Evolutionary conservation across 2,797 vertebrate species (phyloP).

Genomic region (Acestrorhynchus altus): DNA sequence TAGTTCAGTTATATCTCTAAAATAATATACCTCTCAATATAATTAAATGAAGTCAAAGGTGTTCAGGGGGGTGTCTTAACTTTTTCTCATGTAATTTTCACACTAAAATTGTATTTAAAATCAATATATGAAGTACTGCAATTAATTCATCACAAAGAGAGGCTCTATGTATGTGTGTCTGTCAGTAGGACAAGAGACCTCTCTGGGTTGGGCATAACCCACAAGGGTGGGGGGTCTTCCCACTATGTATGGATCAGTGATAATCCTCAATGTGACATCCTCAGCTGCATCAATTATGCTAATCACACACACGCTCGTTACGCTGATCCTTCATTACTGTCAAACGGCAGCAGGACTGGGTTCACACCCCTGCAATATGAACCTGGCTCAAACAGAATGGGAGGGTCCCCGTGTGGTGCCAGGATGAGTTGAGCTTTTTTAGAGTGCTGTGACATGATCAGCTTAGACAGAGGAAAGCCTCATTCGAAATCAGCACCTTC

Average conservation of each 20-base stretch:
- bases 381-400: constrained; percentile 42
- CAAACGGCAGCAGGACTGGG: constrained; percentile 83
- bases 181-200: constrained; percentile 24
- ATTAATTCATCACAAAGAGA: constrained; percentile 31
- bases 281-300: constrained; percentile 86
- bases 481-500: constrained; percentile 1
- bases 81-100: not conserved
- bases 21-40: too few species aligned
- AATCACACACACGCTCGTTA: constrained; percentile 87
- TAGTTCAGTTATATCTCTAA: too few species aligned
- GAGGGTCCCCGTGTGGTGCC: not conserved
- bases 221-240: constrained; percentile 65
- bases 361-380: constrained; percentile 66
- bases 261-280: constrained; percentile 76
- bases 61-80: too few species aligned
- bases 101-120: not conserved
- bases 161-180: constrained; percentile 4
- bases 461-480: constrained; percentile 2
- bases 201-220: constrained; percentile 70
- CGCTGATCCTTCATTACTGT: constrained; percentile 87
- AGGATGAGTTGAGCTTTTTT: constrained; percentile 54
- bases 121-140: not conserved
- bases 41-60: too few species aligned
- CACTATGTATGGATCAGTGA: constrained; percentile 80
- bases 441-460: constrained; percentile 13